These are phyloP conservation scores for Gopherus evgoodei DNA, from an alignment of 2,113 vertebrate genomes.

Conservation along the genomic window DNA sequence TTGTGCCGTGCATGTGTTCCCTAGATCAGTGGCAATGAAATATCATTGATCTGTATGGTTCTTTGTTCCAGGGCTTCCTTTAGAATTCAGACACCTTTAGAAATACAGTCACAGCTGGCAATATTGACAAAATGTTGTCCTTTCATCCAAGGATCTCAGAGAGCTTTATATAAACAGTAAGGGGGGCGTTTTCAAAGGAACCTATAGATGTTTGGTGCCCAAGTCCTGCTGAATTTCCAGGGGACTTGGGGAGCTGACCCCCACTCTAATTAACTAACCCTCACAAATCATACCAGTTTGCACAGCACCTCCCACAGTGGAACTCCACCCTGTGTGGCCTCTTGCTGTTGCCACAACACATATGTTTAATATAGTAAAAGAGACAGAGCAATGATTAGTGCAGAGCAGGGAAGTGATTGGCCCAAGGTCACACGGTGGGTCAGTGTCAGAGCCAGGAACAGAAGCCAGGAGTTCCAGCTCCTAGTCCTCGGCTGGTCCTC, in stretches of 20 bases:
- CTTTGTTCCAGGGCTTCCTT: not conserved
- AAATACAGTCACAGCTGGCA: not conserved
- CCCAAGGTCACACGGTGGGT: not conserved
- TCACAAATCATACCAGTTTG: not conserved
- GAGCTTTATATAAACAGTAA: not conserved
- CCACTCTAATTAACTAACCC: not conserved
- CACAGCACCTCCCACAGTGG: fast-evolving
- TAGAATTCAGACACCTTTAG: not conserved
- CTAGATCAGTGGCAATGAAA: not conserved
- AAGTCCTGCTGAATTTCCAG: not conserved
- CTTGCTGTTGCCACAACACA: not conserved
- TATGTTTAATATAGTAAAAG: not conserved
- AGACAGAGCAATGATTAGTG: not conserved
- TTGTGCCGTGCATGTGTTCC: not conserved
- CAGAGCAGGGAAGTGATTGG: not conserved
- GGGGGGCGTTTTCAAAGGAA: not conserved
- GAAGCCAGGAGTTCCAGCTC: not conserved
- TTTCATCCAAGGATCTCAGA: not conserved
- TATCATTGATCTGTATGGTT: not conserved
- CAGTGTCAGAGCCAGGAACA: not conserved
- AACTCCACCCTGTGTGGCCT: not conserved
- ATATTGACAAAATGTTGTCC: not conserved
- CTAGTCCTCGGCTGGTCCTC: not conserved
- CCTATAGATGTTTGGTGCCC: not conserved
- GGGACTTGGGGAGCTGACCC: not conserved